Base-by-base conservation (phyloP, 2,888 invertebrate species). In the Pyrocoelia pectoralis region DNA sequence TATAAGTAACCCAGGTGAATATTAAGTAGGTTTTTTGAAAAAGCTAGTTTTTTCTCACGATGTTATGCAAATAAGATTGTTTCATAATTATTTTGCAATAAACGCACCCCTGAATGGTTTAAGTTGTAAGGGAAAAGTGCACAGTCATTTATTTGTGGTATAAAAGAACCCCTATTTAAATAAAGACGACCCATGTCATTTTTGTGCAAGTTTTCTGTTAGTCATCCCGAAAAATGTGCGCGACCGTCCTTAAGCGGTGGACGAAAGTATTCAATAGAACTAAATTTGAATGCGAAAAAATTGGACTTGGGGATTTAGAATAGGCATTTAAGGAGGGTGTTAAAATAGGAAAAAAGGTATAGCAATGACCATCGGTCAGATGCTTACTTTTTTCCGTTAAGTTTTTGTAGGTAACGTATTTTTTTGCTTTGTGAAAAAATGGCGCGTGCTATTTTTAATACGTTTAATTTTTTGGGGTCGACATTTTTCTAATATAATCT, bases 241-340 rank as follows among this genome's bases (percentile, higher is more conserved):
- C 19, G 60, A 18, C 51, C 41, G 18, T 2, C 38, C 12, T 2
- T 8, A 5, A 12, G 41, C 41, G 13, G 1, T 17, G 17, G 17
- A 17, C 18, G 46, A 46, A 33, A 33, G n/a, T 2, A n/a, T 33
- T 33, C 33, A n/a, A 17, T 46, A 46, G 46, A 1, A 1, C n/a
- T 41, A 53, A 66, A 63, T 64, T 66, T 66, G 60, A 66, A 66
- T 63, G 60, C 63, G 63, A 64, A 66, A 66, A 66, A 66, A 66
- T 61, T 12, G 19, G 41, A 54, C 24, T 18, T 8, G 9, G 3
- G 33, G 28, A 49, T n/a, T 62, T 56, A 56, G 62, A 62, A 62
- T 62, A n/a, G 12, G 24, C 40, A 29, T 46, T 24, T 53, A 19
- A 3, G 9, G 40, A 46, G 49, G 54, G 54, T 49, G 19, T 12